These are phyloP conservation scores for Bimastos eiseni DNA, from an alignment of 2,888 invertebrate genomes.

Conservation along the genomic window DNA sequence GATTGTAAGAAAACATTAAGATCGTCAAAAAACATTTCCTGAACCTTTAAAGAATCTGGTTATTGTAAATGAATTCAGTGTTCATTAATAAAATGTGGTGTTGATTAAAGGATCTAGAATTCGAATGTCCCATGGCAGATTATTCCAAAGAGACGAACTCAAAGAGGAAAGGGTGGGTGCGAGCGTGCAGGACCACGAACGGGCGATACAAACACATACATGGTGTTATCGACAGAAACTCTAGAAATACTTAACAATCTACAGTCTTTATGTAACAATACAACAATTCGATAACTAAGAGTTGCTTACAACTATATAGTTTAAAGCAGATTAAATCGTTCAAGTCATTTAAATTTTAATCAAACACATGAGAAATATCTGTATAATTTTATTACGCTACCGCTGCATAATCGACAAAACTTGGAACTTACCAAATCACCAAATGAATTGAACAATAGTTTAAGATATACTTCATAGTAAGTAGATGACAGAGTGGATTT, in stretches of 20 bases:
- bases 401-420: not conserved
- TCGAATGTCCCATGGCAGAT: too few species aligned
- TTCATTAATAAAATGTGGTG: too few species aligned
- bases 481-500: not conserved
- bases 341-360: slow-evolving; percentile 3
- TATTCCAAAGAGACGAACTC: too few species aligned
- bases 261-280: not conserved
- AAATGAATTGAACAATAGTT: not conserved
- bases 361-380: not conserved
- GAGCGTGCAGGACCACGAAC: too few species aligned
- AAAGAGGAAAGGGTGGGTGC: too few species aligned
- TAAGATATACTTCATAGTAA: not conserved
- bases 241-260: not conserved
- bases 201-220: too few species aligned
- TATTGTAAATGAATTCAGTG: too few species aligned
- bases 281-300: not conserved
- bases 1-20: too few species aligned
- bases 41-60: too few species aligned
- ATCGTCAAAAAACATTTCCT: too few species aligned
- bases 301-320: not conserved
- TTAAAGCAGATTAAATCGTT: not conserved
- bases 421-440: not conserved
- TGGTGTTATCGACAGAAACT: too few species aligned
- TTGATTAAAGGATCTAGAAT: too few species aligned
- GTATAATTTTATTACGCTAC: not conserved